Conservation (phyloP, 2,888 invertebrate genomes). For the Polydrusus tereticollis region DNA sequence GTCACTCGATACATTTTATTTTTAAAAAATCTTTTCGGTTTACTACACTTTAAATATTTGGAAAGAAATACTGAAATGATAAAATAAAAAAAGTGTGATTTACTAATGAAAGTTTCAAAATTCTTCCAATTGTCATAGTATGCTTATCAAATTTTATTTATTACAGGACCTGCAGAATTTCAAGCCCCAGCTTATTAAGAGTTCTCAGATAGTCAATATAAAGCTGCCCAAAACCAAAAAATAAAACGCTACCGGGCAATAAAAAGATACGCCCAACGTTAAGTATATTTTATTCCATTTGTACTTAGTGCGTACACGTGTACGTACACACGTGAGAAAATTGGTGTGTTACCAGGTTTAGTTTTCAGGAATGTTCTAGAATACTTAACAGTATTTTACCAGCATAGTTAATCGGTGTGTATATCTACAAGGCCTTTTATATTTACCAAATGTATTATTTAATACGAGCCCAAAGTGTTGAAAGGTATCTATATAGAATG, state of each 20-base stretch:
- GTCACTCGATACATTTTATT: too few species aligned
- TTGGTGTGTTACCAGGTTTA: not conserved
- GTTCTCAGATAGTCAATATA: conserved; percentile 31
- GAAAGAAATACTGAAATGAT: too few species aligned
- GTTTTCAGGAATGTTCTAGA: not conserved
- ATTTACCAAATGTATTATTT: conserved; percentile 20
- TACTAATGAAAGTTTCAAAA: too few species aligned
- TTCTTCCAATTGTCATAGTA: not conserved
- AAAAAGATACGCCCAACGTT: conserved; percentile 3
- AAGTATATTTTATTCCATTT: conserved; percentile 19
- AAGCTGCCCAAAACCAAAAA: conserved; percentile 26
- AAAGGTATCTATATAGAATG: conserved; percentile 47
- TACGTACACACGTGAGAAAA: not conserved
- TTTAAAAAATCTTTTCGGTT: too few species aligned
- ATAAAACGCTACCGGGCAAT: not conserved
- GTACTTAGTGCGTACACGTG: conserved; percentile 15
- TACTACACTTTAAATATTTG: too few species aligned
- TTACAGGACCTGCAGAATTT: conserved; percentile 78
- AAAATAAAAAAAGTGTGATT: too few species aligned
- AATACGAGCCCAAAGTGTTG: conserved; percentile 47
- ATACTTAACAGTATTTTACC: conserved; percentile 4
- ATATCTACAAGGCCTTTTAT: conserved; percentile 18
- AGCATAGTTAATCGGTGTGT: conserved; percentile 3
- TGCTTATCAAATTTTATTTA: conserved; percentile 25
- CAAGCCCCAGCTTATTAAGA: conserved; percentile 80